Percentiles rank a stretch among this genome's conserved stretches.
Evolutionary conservation across 2,888 invertebrate genomes (phyloP).

Genomic region (Andrena fulva): DNA sequence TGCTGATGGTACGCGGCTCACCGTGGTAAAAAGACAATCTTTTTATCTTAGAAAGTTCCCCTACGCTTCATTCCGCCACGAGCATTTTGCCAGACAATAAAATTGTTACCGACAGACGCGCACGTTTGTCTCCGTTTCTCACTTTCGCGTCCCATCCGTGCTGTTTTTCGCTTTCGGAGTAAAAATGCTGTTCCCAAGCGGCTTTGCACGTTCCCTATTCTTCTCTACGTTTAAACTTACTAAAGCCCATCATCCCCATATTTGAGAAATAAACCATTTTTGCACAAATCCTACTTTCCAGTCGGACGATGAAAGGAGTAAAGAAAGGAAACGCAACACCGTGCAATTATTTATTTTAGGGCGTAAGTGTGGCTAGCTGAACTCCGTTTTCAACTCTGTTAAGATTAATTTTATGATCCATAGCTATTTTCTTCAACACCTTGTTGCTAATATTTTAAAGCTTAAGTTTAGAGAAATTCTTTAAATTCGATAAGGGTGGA

Average conservation of each 20-base stretch:
- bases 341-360: neutral
- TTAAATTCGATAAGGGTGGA: neutral
- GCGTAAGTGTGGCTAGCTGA: no score
- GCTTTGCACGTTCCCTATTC: neutral
- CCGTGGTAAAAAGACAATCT: constrained; percentile 63
- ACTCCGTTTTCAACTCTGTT: no score
- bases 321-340: neutral
- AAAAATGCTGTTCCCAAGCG: neutral
- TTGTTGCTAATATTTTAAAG: no score
- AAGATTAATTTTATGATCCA: no score
- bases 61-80: constrained; percentile 36
- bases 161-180: neutral
- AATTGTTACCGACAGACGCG: constrained; percentile 31
- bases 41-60: constrained; percentile 60
- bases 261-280: no score
- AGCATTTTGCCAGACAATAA: constrained; percentile 52
- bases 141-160: constrained; percentile 25
- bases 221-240: neutral
- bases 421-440: neutral
- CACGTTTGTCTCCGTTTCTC: constrained; percentile 9
- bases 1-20: constrained; percentile 36
- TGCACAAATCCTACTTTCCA: neutral
- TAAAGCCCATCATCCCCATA: neutral
- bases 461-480: neutral
- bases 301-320: neutral